Percentiles rank a stretch among this genome's conserved stretches.
These are phyloP conservation scores for Anagrus nilaparvatae DNA, from an alignment of 1,140 invertebrate species.

Conservation along the genomic window DNA sequence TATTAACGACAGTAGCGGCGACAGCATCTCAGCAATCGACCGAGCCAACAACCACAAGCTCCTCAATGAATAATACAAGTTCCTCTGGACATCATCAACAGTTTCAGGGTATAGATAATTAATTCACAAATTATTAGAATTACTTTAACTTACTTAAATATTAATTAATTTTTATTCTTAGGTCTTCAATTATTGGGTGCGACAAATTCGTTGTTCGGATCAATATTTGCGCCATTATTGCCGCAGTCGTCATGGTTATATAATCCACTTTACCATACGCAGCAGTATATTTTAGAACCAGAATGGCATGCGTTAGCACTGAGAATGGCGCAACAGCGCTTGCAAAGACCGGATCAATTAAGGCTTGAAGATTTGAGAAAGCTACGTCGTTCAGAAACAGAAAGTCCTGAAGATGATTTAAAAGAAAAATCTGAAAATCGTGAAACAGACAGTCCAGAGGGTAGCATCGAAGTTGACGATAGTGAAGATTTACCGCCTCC, in stretches of 20 bases:
- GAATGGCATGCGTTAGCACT: slow-evolving; percentile 39
- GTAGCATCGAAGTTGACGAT: slow-evolving; percentile 39
- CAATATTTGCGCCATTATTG: slow-evolving; percentile 38
- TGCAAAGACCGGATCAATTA: slow-evolving; percentile 34
- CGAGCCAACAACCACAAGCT: slow-evolving; percentile 29
- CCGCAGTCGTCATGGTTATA: slow-evolving; percentile 39
- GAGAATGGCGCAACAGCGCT: slow-evolving; percentile 38
- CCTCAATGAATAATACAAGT: slow-evolving; percentile 31
- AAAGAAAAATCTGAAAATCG: slow-evolving; percentile 30
- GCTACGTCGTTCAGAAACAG: slow-evolving; percentile 25
- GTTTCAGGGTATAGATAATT: slow-evolving; percentile 33
- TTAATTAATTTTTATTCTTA: too few species aligned
- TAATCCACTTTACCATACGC: slow-evolving; percentile 37
- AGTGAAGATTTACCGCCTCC: slow-evolving; percentile 29
- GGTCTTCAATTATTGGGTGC: slow-evolving; percentile 39
- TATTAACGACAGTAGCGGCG: slow-evolving; percentile 25
- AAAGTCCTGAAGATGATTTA: slow-evolving; percentile 28
- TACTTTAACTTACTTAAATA: too few species aligned
- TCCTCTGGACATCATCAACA: slow-evolving; percentile 36
- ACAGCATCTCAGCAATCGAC: slow-evolving; percentile 32
- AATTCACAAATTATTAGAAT: too few species aligned
- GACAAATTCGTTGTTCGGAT: slow-evolving; percentile 36
- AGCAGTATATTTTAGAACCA: slow-evolving; percentile 37
- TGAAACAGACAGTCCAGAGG: slow-evolving; percentile 34
- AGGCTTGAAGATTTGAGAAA: slow-evolving; percentile 34